Evolutionary conservation across 30 jellyfish, hydroid and myxozoan species (phyloP).

Genomic region (Hydra vulgaris): DNA sequence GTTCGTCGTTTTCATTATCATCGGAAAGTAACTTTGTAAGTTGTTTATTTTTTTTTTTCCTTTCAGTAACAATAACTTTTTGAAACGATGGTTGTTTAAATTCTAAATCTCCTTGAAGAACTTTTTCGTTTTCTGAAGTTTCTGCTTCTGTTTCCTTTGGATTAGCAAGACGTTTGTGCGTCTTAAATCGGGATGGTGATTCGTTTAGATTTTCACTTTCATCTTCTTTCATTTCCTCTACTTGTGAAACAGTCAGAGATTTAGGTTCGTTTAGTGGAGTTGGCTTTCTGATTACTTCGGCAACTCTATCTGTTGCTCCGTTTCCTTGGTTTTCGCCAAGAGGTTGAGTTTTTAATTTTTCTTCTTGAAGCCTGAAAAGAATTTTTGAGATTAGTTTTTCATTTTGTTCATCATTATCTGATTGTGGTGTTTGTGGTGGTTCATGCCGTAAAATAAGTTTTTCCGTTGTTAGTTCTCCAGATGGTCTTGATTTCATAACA

Average conservation of each 20-base stretch:
- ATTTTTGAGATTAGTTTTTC: background rate
- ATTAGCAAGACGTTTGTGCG: background rate
- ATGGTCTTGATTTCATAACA: background rate
- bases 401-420: background rate
- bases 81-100: background rate
- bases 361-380: background rate
- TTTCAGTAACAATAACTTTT: background rate
- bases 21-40: background rate
- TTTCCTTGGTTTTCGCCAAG: background rate
- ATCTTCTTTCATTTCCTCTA: slow-evolving; percentile 19
- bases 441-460: background rate
- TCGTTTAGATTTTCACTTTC: background rate
- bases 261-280: background rate
- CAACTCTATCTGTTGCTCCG: background rate
- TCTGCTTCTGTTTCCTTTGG: background rate
- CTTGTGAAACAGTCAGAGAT: background rate
- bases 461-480: background rate
- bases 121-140: background rate
- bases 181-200: background rate
- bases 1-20: background rate
- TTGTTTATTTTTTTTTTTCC: background rate
- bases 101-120: background rate
- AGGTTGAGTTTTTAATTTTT: background rate
- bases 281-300: background rate
- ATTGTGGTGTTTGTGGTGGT: background rate